Evolutionary conservation across 2,888 invertebrate genomes (phyloP), one percentile per base, ranked within the genome.

Genomic region (Tenthredo scrophulariae): DNA sequence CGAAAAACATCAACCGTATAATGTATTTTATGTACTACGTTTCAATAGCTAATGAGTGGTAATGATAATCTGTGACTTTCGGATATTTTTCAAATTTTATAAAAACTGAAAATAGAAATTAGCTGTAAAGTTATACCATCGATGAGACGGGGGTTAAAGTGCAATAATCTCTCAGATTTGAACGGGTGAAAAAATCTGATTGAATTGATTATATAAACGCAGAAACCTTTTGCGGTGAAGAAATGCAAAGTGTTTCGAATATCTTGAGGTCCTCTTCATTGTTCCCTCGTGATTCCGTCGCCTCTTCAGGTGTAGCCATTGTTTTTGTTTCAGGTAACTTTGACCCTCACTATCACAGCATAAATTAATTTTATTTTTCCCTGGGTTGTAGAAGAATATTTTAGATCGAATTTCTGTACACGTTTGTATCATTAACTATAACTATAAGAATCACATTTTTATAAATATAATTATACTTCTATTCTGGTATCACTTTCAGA

Each of bases 181-280:
- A 74, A 43, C 18, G 2, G 1, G 22, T 74, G 4, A 74, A 15
- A 40, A 15, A 72, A 70, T 46, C 15, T 9, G 13, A 74, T 72
- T 5, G 15, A 84, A 84, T 79, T 5, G 79, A 77, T 54, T 54
- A n/a, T n/a, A n/a, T n/a, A 54, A 50, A 29, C 22, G n/a, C 50
- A 54, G 77, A 80, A 92, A 95, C 96, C 93, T 95, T 95, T 74
- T 93, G 93, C 18, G 94, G 94, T 88, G 94, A 94, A 91, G 95
- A 95, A 89, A 95, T 95, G 88, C 96, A 95, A 86, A 97, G 93
- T 6, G 95, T 94, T 93, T 97, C 96, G 92, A 96, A 97, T 87
- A 97, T 95, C 91, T 95, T 95, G 96, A 97, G 97, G 92, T 97
- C 97, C 91, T 97, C 96, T 87, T 95, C 94, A 43, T 94, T 94